These are phyloP conservation scores for Eclectus roratus DNA, from an alignment of 2,113 vertebrate species.

Conservation along the genomic window DNA sequence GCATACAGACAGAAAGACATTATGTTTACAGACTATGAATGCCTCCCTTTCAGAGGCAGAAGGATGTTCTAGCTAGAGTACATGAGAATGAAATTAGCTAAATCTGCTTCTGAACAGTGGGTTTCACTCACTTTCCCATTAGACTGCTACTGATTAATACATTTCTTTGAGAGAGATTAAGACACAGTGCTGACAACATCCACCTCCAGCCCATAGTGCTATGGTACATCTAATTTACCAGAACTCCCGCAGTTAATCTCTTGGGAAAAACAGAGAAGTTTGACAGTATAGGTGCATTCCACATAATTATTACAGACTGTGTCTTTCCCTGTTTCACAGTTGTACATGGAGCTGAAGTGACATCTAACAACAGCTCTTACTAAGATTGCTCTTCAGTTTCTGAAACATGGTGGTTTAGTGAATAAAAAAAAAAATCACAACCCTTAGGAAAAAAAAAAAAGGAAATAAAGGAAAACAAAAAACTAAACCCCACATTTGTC, in stretches of 20 bases:
- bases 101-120: not conserved
- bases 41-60: not conserved
- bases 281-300: not conserved
- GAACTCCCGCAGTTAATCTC: not conserved
- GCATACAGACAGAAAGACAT: not conserved
- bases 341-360: not conserved
- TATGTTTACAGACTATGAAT: not conserved
- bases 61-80: not conserved
- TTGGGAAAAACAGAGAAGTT: not conserved
- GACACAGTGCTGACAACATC: not conserved
- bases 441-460: not conserved
- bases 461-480: not conserved
- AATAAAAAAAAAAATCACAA: not conserved
- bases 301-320: not conserved
- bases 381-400: not conserved
- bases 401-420: not conserved
- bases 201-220: not conserved
- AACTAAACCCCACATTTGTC: not conserved
- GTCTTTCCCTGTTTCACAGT: not conserved
- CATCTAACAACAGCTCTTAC: not conserved
- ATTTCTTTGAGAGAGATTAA: not conserved
- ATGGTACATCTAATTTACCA: not conserved
- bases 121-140: not conserved
- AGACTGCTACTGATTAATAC: not conserved
- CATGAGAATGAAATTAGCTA: not conserved